These are phyloP conservation scores for Vannuccia rotundouncinata DNA, from an alignment of 2,888 invertebrate genomes.

Conservation along the genomic window DNA sequence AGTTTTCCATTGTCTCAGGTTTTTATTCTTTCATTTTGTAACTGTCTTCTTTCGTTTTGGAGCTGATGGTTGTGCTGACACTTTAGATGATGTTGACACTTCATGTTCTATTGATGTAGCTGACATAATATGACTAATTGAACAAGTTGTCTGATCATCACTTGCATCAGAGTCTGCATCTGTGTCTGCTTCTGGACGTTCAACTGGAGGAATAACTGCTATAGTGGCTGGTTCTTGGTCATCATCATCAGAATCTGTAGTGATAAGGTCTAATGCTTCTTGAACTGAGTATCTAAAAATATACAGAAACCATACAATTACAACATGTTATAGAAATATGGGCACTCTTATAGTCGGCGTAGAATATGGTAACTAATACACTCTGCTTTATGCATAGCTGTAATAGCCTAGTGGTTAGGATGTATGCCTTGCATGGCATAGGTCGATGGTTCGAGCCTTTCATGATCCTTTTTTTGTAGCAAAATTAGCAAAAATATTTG, in stretches of 20 bases:
- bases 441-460: too few relatives aligned
- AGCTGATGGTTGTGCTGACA: background rate
- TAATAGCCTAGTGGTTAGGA: background rate
- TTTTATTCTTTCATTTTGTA: background rate
- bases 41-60: background rate
- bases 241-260: background rate
- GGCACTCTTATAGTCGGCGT: background rate
- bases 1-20: background rate
- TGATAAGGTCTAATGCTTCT: background rate
- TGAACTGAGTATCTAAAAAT: background rate
- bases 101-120: background rate
- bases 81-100: background rate
- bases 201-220: background rate
- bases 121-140: background rate
- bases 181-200: conserved; percentile 3
- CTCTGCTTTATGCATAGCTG: background rate
- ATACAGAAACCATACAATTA: background rate
- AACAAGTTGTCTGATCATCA: background rate
- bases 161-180: conserved; percentile 11
- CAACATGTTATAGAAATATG: background rate
- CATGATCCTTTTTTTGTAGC: too few relatives aligned
- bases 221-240: background rate
- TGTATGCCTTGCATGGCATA: too few relatives aligned
- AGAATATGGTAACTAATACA: background rate
- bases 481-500: background rate